A percentile compares a stretch with the other conserved stretches of the same genome.
Conservation (phyloP, 2,888 invertebrate species). For the Lamellibrachia satsuma region DNA sequence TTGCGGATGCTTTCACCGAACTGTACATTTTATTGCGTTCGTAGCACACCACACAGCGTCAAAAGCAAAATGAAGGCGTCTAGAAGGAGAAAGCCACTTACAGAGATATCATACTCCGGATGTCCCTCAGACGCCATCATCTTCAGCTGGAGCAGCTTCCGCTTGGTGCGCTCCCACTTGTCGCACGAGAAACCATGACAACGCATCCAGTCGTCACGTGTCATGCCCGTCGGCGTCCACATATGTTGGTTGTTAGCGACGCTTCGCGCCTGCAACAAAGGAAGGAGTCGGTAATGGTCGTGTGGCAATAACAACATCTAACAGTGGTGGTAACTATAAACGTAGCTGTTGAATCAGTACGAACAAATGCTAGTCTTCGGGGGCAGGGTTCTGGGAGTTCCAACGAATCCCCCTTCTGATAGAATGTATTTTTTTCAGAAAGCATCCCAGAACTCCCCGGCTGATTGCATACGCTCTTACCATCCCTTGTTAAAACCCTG, state of each 20-base stretch:
- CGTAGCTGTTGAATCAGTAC: not conserved
- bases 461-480: too few relatives aligned
- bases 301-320: not conserved
- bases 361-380: too few relatives aligned
- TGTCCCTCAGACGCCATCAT: not conserved
- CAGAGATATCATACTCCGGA: not conserved
- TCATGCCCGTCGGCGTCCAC: not conserved
- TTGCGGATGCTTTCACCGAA: not conserved
- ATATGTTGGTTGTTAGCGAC: not conserved
- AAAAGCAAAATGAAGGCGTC: not conserved
- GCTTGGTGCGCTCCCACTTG: constrained; percentile 8
- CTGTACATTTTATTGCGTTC: not conserved
- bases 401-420: not conserved
- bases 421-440: not conserved
- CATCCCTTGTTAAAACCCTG: too few relatives aligned
- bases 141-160: not conserved
- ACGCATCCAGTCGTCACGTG: not conserved
- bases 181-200: constrained; percentile 17
- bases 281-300: not conserved
- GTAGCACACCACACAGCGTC: not conserved
- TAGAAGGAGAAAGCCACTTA: not conserved
- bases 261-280: not conserved
- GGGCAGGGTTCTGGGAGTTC: too few relatives aligned
- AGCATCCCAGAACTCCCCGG: not conserved
- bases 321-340: not conserved